Percentiles rank a stretch among this genome's conserved stretches.
Conservation (phyloP, 2,888 invertebrate species). For the Petrolisthes cinctipes region DNA sequence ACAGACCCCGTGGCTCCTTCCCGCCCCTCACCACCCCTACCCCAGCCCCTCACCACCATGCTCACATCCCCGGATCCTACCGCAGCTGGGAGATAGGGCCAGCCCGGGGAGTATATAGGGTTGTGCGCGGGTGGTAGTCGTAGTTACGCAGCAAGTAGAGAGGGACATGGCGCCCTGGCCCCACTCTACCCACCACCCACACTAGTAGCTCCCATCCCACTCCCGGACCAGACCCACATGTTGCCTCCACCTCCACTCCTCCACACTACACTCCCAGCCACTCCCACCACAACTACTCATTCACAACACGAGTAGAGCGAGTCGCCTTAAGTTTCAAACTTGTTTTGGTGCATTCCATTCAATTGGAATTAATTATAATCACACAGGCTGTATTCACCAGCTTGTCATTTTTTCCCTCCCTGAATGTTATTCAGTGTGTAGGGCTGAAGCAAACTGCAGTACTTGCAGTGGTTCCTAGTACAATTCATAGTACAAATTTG, state of each 20-base stretch:
- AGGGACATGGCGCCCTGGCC: constrained; percentile 39
- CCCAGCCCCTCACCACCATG: constrained; percentile 42
- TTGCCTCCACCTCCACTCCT: constrained; percentile 8
- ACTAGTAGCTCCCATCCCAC: constrained; percentile 11
- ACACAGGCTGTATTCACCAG: no score
- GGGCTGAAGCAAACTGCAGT: not conserved
- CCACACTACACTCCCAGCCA: constrained; percentile 6
- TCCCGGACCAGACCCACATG: constrained; percentile 18
- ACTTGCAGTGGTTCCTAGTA: constrained; percentile 3
- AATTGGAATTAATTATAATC: not conserved
- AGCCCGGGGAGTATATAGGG: constrained; percentile 5
- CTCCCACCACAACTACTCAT: constrained; percentile 13
- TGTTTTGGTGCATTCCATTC: no score
- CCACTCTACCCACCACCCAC: constrained; percentile 27
- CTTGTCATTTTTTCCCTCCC: no score
- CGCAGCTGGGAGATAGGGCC: constrained; percentile 8
- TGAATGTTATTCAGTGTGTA: no score
- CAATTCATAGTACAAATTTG: constrained; percentile 10
- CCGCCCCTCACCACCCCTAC: constrained; percentile 44
- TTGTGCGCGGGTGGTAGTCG: constrained; percentile 36
- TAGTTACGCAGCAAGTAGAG: constrained; percentile 48
- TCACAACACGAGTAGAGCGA: not conserved
- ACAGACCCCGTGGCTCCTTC: constrained; percentile 40
- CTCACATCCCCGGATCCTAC: constrained; percentile 20
- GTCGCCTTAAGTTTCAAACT: not conserved